These are phyloP conservation scores for Umimayanthus chanpuru DNA, from an alignment of 92 coral and sea anemone species.

Conservation along the genomic window DNA sequence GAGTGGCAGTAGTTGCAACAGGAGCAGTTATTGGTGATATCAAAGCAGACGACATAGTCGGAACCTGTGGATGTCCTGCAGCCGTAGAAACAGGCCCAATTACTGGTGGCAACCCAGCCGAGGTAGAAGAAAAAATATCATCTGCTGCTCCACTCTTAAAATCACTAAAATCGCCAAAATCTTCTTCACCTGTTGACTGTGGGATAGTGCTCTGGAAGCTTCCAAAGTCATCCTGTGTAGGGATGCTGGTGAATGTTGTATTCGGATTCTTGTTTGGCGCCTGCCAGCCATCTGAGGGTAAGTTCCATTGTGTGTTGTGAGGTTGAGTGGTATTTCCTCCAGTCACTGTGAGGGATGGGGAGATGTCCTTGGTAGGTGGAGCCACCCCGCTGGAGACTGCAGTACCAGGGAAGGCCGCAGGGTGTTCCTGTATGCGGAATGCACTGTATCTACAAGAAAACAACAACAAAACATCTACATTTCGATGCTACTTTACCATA, in stretches of 20 bases:
- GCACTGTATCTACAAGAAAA: conserved; percentile 31
- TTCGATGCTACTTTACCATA: neutral
- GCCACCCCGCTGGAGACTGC: conserved; percentile 12
- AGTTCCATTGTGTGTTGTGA: conserved; percentile 1
- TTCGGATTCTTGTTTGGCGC: neutral
- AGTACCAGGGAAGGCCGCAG: neutral
- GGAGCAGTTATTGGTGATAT: neutral
- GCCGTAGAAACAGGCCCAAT: neutral
- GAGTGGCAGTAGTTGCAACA: neutral
- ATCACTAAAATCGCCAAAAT: conserved; percentile 64
- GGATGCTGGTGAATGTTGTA: neutral
- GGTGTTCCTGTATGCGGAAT: conserved; percentile 25
- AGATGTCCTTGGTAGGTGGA: neutral
- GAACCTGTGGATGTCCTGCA: neutral
- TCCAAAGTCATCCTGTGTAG: conserved; percentile 37
- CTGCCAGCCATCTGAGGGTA: conserved; percentile 3
- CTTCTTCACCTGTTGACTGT: conserved; percentile 27
- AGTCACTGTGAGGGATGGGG: neutral
- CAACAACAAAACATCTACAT: neutral
- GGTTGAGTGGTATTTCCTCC: neutral
- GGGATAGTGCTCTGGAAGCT: conserved; percentile 37
- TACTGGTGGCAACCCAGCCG: conserved; percentile 5
- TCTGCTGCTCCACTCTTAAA: conserved; percentile 49
- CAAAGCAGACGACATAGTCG: neutral
- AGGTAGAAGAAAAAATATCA: neutral